Evolutionary conservation across 1,140 invertebrate genomes (phyloP).

Genomic region (Harlomillsia oculata): DNA sequence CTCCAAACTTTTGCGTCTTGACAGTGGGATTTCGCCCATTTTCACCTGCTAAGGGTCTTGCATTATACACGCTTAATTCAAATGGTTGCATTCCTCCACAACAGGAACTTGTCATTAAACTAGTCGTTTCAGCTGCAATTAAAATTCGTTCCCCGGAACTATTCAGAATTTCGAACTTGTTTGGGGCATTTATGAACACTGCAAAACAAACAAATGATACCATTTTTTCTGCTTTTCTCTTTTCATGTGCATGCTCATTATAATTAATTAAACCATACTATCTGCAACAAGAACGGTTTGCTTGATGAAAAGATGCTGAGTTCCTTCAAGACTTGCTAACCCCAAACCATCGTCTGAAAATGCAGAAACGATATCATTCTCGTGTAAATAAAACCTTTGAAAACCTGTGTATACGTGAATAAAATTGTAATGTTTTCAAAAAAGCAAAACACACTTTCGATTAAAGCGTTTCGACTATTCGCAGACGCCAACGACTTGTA

Average conservation of each 20-base stretch:
- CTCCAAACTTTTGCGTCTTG: slow-evolving; percentile 14
- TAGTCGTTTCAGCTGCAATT: slow-evolving; percentile 15
- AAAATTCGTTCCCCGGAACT: slow-evolving; percentile 17
- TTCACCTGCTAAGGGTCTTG: slow-evolving; percentile 3
- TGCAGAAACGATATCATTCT: too few species aligned
- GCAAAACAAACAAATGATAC: background rate
- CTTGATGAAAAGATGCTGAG: slow-evolving; percentile 21
- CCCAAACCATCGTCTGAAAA: background rate
- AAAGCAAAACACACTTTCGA: too few species aligned
- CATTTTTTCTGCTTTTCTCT: background rate
- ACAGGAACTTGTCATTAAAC: slow-evolving; percentile 14
- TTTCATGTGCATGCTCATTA: background rate
- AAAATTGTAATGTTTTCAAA: too few species aligned
- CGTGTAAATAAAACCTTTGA: too few species aligned
- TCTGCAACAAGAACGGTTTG: slow-evolving; percentile 18
- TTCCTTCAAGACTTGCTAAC: background rate
- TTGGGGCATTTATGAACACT: slow-evolving; percentile 22
- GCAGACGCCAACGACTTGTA: too few species aligned
- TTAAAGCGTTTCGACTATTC: too few species aligned
- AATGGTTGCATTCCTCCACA: slow-evolving; percentile 17
- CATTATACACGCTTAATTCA: slow-evolving; percentile 13
- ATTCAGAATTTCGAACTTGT: slow-evolving; percentile 21
- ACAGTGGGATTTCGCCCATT: background rate
- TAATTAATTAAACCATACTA: background rate
- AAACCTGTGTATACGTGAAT: too few species aligned